Conservation (phyloP, 1,140 invertebrate genomes). For the Lepidostoma basale region DNA sequence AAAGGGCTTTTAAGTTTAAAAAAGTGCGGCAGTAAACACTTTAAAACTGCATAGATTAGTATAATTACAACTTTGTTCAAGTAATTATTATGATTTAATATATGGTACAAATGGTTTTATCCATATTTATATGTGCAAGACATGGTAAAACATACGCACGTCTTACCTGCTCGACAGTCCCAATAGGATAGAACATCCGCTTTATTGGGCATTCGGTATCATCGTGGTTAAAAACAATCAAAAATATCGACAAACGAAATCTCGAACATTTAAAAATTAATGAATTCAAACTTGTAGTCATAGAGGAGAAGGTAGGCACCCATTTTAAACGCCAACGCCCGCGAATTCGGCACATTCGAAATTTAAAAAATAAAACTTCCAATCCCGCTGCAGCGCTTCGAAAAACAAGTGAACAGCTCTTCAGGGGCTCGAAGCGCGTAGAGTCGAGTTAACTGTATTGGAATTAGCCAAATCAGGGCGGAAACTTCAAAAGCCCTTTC, state of each 20-base stretch:
- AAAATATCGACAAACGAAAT: background rate
- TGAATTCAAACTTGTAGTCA: background rate
- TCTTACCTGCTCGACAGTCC: no score
- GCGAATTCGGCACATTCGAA: background rate
- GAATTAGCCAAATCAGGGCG: background rate
- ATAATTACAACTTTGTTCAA: no score
- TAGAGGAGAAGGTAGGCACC: background rate
- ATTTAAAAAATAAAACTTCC: background rate
- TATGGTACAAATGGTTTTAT: no score
- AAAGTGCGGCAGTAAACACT: no score
- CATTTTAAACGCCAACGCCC: background rate
- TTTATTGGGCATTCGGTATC: no score
- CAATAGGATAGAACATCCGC: no score
- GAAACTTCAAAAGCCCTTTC: background rate
- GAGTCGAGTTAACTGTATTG: background rate
- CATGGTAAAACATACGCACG: no score
- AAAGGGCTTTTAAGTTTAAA: no score
- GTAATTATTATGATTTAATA: no score
- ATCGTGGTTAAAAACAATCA: background rate
- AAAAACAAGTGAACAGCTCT: background rate
- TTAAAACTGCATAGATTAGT: no score
- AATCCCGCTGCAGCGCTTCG: background rate
- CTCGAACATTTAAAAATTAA: background rate
- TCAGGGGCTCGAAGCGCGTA: no score
- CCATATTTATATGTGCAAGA: no score